Evolutionary conservation across 2,888 invertebrate species (phyloP), one percentile per base, ranked within the genome.

Genomic region (Pterostichus niger): DNA sequence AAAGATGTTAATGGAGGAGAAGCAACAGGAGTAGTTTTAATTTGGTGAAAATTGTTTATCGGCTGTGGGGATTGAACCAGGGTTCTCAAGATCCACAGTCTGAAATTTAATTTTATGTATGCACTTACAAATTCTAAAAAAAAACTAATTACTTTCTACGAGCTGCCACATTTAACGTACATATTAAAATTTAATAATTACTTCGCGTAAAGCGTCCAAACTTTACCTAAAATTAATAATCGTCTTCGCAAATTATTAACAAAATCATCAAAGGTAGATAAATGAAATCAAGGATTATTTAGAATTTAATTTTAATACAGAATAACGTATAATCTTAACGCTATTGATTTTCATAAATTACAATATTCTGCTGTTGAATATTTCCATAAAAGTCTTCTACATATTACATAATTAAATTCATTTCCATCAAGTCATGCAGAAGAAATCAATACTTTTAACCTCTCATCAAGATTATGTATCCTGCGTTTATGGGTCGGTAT

Each of bases 271-370:
- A 59, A 59, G 59, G 24, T 24, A 59, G 2, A 17, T 31, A 31
- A 59, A 59, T 31, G 59, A 59, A 59, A 31, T 59, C 24, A 10
- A 13, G 59, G 49, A 49, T 49, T 49, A 49, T 49, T 49, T 49
- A 11, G 13, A 11, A 59, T 59, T 11, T 59, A 59, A 59, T 59
- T 31, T 59, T 9, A 59, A 54, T 54, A 54, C 13, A 54, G 54
- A 54, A 54, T 54, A 54, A 15, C 54, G 59, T 59, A 31, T 13
- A 59, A 64, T 64, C 64, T 64, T 33, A n/a, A 3, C 64, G 33
- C 13, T 35, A 64, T 64, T 33, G 64, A 64, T 35, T 64, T 64
- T 64, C 24, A 64, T 64, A 64, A 64, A 64, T 64, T 64, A 64
- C 35, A 64, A 64, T 64, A 35, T 64, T 35, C 35, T 49, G 49